A percentile compares a stretch with the other conserved stretches of the same genome.
Evolutionary conservation across 2,113 vertebrate species (phyloP).

Genomic region (Leiothrix lutea): DNA sequence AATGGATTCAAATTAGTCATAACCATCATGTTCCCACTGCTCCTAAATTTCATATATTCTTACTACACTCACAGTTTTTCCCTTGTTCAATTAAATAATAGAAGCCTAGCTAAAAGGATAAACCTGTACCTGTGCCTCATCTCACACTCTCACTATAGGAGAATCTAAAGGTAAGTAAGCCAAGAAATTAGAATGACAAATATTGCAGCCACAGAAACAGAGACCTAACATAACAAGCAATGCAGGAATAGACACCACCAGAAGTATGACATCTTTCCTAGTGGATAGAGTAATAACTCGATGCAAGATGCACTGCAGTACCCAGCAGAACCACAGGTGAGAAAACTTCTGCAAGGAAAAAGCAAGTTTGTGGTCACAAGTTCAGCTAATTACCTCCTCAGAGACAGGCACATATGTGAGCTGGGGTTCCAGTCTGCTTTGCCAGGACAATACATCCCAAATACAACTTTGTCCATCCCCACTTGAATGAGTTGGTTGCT

Average conservation of each 20-base stretch:
- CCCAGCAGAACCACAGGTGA: neutral
- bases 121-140: neutral
- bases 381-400: neutral
- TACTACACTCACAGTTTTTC: neutral
- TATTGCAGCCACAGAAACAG: neutral
- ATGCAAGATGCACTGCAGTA: neutral
- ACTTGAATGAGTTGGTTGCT: neutral
- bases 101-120: neutral
- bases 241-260: neutral
- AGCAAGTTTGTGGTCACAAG: neutral
- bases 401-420: rapidly evolving
- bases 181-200: neutral
- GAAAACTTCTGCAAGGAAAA: neutral
- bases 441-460: neutral
- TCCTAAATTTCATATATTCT: neutral
- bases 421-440: neutral
- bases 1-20: neutral
- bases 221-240: neutral
- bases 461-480: neutral
- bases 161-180: neutral
- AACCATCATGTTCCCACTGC: neutral
- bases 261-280: neutral
- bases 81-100: neutral
- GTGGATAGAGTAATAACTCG: neutral
- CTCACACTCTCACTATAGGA: neutral